A percentile compares a stretch with the other conserved stretches of the same genome.
Conservation (phyloP, 2,888 invertebrate species). For the Amphipyra berbera region DNA sequence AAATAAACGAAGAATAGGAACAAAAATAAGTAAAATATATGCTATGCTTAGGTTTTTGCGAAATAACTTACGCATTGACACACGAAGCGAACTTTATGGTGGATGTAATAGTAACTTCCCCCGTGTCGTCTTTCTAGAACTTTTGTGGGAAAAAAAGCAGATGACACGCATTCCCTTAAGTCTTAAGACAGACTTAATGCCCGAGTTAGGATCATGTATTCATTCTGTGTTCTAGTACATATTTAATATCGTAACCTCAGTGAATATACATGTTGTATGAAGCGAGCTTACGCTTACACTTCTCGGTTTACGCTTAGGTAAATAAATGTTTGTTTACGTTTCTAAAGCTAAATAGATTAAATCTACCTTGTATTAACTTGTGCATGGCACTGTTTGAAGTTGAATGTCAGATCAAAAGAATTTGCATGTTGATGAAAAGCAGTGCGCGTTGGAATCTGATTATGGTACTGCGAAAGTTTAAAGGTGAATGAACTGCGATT, state of each 20-base stretch:
- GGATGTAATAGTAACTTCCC: slow-evolving; percentile 2
- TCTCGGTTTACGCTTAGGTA: slow-evolving; percentile 1
- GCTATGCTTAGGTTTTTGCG: background rate
- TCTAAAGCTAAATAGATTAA: slow-evolving; percentile 13
- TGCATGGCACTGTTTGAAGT: slow-evolving; percentile 23
- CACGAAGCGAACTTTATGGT: slow-evolving; percentile 1
- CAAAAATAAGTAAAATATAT: background rate
- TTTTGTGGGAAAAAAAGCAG: slow-evolving; percentile 35
- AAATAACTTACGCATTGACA: slow-evolving; percentile 9
- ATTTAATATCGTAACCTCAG: background rate
- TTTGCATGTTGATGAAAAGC: slow-evolving; percentile 38
- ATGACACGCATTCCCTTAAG: slow-evolving; percentile 7
- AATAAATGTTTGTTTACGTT: slow-evolving; percentile 12
- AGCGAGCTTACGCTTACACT: background rate
- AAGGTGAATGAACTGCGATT: slow-evolving; percentile 34
- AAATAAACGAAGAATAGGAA: background rate
- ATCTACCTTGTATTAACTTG: slow-evolving; percentile 15
- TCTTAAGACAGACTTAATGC: background rate
- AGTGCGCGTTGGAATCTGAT: slow-evolving; percentile 22
- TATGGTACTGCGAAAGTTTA: slow-evolving; percentile 18
- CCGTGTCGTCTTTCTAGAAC: slow-evolving; percentile 10
- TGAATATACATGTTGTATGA: slow-evolving; percentile 16
- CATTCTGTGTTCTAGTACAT: background rate
- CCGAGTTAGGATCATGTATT: background rate
- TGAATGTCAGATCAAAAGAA: slow-evolving; percentile 35